Base-by-base conservation (phyloP, 2,888 invertebrate genomes). In the Drosophila nr. medialis region DNA sequence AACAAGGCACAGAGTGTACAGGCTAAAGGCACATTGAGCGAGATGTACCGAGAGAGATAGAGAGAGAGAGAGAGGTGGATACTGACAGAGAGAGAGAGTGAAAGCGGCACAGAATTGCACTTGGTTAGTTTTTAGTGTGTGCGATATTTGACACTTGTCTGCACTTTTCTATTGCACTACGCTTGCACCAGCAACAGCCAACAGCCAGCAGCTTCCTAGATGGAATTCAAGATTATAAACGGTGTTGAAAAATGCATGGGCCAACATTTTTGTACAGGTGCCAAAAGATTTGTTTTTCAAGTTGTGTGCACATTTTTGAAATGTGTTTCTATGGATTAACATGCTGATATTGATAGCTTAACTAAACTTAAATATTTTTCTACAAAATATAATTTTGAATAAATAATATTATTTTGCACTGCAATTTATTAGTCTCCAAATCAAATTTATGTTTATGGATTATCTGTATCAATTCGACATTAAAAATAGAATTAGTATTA, bases 121-220 rank as follows among this genome's bases (percentile, higher is more conserved):
- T 82, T 80, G 83, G 64, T 77, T 82, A 85, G 69, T 58, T 68
- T 54, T 59, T 56, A 69, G 80, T 68, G 81, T 72, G 66, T 84
- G 66, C 56, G 63, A 83, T 81, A 78, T 71, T 72, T 83, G 89
- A 81, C 89, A 89, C 86, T 84, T 83, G 70, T 73, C 81, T 70
- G 71, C 76, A 86, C 64, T 78, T 78, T 74, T 75, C 65, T 54
- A 71, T 59, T 45, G 50, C 56, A 53, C 61, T 64, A 30, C 13
- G 29, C 56, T 42, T 30, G 32, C 55, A 49, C 24, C 21, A 45
- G 32, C 29, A 38, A 4, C 32, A 32, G 29, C 36, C 36, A 36
- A 0, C 36, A 36, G 56, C 24, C 24, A 15, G 38, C 30, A 38
- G 21, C n/a, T 34, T 30, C 36, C 34, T 40, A 8, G 38, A 36